A percentile compares a stretch with the other conserved stretches of the same genome.
These are phyloP conservation scores for Valencia hispanica DNA, from an alignment of 2,797 vertebrate species.

Conservation along the genomic window DNA sequence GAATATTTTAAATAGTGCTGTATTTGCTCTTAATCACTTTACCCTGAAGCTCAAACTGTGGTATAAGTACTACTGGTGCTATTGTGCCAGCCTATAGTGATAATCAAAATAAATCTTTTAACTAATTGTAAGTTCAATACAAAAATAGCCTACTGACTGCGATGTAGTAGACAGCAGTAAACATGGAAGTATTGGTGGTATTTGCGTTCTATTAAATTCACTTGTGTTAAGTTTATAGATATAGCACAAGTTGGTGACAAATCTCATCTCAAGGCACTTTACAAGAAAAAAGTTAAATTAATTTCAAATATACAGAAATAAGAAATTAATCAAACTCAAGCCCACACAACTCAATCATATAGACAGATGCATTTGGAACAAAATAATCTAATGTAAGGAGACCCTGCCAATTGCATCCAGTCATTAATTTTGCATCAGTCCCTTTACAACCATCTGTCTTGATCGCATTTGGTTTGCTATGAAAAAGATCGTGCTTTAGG, in stretches of 20 bases:
- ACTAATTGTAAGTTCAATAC: neutral
- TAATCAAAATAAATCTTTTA: neutral
- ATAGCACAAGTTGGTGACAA: neutral
- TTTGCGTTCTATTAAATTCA: neutral
- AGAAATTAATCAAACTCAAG: neutral
- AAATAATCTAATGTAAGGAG: neutral
- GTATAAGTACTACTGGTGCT: neutral
- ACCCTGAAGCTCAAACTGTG: neutral
- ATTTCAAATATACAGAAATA: neutral
- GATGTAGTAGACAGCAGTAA: neutral
- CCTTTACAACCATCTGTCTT: neutral
- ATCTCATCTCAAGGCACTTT: neutral
- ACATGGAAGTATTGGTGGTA: neutral
- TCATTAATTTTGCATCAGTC: neutral
- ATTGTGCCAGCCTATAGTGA: neutral
- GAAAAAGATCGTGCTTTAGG: neutral
- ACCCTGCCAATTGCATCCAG: neutral
- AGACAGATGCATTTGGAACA: neutral
- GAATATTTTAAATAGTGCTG: neutral
- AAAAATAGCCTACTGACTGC: neutral
- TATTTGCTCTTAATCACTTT: neutral
- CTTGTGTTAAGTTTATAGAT: neutral
- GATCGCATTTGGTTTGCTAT: neutral
- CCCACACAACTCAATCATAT: neutral
- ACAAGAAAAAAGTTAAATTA: neutral